Base-by-base conservation (phyloP, 2,113 vertebrate species). In the Hippocampus abdominalis region DNA sequence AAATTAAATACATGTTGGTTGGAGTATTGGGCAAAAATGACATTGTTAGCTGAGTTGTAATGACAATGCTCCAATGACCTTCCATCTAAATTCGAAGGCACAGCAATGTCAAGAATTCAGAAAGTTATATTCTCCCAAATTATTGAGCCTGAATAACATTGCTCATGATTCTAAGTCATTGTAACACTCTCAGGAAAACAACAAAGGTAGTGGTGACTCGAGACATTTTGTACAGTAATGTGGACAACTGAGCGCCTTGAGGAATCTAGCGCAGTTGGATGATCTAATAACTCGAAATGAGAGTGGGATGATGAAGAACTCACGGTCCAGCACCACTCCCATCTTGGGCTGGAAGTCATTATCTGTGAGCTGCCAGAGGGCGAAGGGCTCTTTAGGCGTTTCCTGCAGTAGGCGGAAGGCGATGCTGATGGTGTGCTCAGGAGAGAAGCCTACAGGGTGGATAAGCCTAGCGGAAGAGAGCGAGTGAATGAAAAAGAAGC, bases 351-450 rank as follows among this genome's bases (percentile, higher is more conserved):
- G 94, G 89, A 94, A 95, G 81, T 97, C 94, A 63, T 92, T 91
- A 0, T 96, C 92, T 0, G 91, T 95, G 81, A 98, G 86, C 86
- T 98, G 96, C 97, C 96, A 98, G 29, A 98, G 86, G 0, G 94
- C 92, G 0, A 98, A 98, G 48, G 94, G 90, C 71, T 98, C 94
- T 4, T 81, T 90, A 21, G 94, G 92, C 0, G 94, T 92, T 5
- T 95, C 92, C 0, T 94, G 95, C 61, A 96, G 87, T 9, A 97
- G 66, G n/a, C 95, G 95, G 82, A 96, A 91, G 2, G 94, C 84
- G 63, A 95, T 81, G 84, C 87, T 87, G 51, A 98, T 86, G 64
- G 94, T 97, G 87, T 96, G 92, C 71, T 96, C 95, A 0, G 90
- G 78, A 0, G 95, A 94, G 68, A 98, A 87, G 0, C 93, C 88